phyloP scores from a whole-genome alignment of 2,888 invertebrate genomes.

The Chalcosyrphus nemorum region DNA sequence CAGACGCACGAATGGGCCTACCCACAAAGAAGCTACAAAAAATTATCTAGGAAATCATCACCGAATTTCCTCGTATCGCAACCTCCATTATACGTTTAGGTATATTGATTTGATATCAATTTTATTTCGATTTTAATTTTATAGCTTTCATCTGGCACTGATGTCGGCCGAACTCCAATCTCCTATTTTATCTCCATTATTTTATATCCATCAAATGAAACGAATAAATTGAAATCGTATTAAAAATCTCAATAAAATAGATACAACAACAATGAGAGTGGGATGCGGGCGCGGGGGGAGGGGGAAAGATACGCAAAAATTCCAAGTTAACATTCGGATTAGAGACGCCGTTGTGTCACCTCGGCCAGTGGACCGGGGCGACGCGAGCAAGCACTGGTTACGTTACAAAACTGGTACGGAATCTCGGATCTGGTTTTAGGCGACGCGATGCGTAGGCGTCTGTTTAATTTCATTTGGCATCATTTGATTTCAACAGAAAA shows the following conservation, averaged over 20 bases:
- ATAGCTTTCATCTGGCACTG: background rate
- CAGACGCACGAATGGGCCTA: background rate
- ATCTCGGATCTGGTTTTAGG: conserved; percentile 59
- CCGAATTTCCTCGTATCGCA: background rate
- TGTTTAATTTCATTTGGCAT: conserved; percentile 66
- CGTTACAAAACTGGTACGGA: conserved; percentile 60
- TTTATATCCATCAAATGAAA: conserved; percentile 41
- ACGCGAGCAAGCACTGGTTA: conserved; percentile 25
- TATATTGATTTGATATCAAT: conserved; percentile 26
- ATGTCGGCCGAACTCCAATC: background rate
- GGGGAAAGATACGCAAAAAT: conserved; percentile 38
- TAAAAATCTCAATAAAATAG: conserved; percentile 37
- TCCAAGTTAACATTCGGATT: conserved; percentile 46
- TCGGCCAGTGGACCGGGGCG: conserved; percentile 36
- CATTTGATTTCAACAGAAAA: conserved; percentile 60
- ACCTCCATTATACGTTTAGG: conserved; percentile 16
- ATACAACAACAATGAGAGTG: background rate
- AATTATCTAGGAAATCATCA: conserved; percentile 13
- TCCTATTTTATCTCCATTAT: conserved; percentile 35
- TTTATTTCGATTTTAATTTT: conserved; percentile 24
- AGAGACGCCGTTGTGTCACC: conserved; percentile 58
- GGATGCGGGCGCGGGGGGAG: too few relatives aligned
- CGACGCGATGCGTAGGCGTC: conserved; percentile 62
- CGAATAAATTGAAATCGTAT: conserved; percentile 59
- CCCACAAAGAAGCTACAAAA: background rate